Base-by-base conservation (phyloP, 2,113 vertebrate genomes). In the Melanostigma gelatinosum region DNA sequence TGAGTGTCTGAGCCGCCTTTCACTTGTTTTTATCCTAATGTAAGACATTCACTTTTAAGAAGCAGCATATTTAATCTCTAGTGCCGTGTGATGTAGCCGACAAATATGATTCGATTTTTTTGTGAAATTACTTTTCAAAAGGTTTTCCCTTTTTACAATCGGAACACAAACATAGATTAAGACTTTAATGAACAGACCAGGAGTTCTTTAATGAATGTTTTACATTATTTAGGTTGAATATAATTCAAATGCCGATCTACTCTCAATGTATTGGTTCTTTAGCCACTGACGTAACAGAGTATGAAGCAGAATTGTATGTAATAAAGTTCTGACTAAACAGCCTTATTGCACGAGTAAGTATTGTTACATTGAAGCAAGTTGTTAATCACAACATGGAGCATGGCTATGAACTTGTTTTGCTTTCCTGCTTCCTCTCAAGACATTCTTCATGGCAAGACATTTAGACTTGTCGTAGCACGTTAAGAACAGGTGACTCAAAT, bases 1-100 rank as follows among this genome's bases (percentile, higher is more conserved):
- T 99, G 89, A 94, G 98, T 90, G 9, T 42, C 18, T 1, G 0
- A 20, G 11, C 29, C 0, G 32, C 9, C 8, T 42, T 46, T 54
- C 4, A 36, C 0, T 50, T 52, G 10, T 18, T 52, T 75, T 72
- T 12, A 44, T 50, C 6, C 20, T 13, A 0, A 44, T 36, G 16
- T n/a, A 40, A 12, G 6, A 57, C 18, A 42, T 54, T 1, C 50
- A 60, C 22, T 29, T 18, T 48, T 3, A 42, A 32, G n/a, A 8
- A 11, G 55, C 4, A 3, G 3, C 27, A 12, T 20, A 8, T 22
- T 54, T 36, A 20, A 15, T 18, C 44, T 36, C 11, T 24, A 36
- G 7, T 63, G 29, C 44, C 4, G 3, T 52, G 4, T 36, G 44
- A 73, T 3, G 4, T n/a, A 46, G 55, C 12, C 2, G 22, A n/a